These are phyloP conservation scores for Clistopyga incitator DNA, from an alignment of 2,888 invertebrate species.

Conservation along the genomic window DNA sequence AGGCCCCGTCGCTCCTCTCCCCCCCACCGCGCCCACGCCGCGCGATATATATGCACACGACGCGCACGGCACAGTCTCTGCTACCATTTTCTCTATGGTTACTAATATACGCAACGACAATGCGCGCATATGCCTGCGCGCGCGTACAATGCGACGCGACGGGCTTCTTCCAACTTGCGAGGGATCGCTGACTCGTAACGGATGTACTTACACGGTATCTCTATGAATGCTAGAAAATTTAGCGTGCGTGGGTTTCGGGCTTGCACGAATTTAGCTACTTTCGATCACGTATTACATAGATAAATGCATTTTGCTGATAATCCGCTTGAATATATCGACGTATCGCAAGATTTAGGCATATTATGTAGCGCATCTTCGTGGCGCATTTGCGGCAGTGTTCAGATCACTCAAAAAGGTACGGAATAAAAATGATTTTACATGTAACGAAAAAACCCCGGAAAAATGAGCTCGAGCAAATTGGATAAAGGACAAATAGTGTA, in stretches of 20 bases:
- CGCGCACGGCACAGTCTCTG: background rate
- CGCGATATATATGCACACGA: slow-evolving; percentile 35
- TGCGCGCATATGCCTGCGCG: slow-evolving; percentile 43
- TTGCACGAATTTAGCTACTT: too few species aligned
- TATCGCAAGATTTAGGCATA: too few species aligned
- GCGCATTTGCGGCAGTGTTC: too few species aligned
- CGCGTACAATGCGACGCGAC: slow-evolving; percentile 37
- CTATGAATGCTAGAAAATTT: slow-evolving; percentile 35
- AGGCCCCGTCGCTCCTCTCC: slow-evolving; percentile 35
- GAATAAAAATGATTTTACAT: too few species aligned
- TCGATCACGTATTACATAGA: too few species aligned
- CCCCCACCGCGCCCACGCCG: slow-evolving; percentile 36
- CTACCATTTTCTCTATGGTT: slow-evolving; percentile 42
- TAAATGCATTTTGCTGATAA: too few species aligned
- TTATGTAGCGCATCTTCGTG: too few species aligned
- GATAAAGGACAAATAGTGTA: too few species aligned
- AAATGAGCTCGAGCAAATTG: too few species aligned
- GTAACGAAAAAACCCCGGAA: too few species aligned
- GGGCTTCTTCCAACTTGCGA: slow-evolving; percentile 17
- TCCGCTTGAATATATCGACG: too few species aligned
- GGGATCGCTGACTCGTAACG: slow-evolving; percentile 63
- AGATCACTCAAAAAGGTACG: too few species aligned
- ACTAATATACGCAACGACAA: slow-evolving; percentile 47
- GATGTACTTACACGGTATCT: slow-evolving; percentile 24
- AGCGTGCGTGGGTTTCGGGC: background rate